Evolutionary conservation across 2,797 vertebrate species (phyloP), one percentile per base, ranked within the genome.

Genomic region (Takifugu ocellatus): DNA sequence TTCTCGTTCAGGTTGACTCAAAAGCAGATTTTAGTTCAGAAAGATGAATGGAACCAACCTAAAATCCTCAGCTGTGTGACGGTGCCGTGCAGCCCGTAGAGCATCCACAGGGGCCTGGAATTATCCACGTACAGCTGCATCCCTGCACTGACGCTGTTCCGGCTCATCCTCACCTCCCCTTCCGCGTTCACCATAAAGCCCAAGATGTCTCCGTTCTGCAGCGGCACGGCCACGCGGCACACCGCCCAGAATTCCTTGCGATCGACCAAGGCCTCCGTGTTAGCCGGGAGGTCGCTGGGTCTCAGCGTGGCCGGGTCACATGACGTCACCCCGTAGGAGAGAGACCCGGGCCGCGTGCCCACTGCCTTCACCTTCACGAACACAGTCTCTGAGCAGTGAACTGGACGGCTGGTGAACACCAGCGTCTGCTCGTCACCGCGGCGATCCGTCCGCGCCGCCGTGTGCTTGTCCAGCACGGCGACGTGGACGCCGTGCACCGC

Each of bases 221-320:
- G 92, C 2, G 92, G 88, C 63, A 90, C 90, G 0, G 89, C 64
- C 29, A 93, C 89, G n/a, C 93, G 86, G 73, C 93, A 90, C 68
- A 96, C 84, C 1, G 93, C 94, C 96, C 96, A 98, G 90, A 97
- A 97, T 78, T 98, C 96, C 76, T 94, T 94, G 71, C 95, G 89
- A 86, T 96, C 94, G 0, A 94, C 91, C 78, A 97, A 84, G 10
- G 94, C 93, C 68, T 95, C 94, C 0, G 93, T 93, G 68, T 91
- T 93, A 52, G 90, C 91, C 2, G 95, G 95, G 68, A 98, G 91
- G 79, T 98, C 94, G 0, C 90, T 89, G 12, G 94, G 93, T 73
- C 92, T 86, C 75, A 98, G 82, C 2, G 83, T 85, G 70, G 90
- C 57, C 0, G 96, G 96, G 86, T 98, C 93, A 0, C 95, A 97